Percentiles rank a stretch among this genome's conserved stretches.
Evolutionary conservation across 92 coral and sea anemone genomes (phyloP).

Genomic region (Epizoanthus scotinus): DNA sequence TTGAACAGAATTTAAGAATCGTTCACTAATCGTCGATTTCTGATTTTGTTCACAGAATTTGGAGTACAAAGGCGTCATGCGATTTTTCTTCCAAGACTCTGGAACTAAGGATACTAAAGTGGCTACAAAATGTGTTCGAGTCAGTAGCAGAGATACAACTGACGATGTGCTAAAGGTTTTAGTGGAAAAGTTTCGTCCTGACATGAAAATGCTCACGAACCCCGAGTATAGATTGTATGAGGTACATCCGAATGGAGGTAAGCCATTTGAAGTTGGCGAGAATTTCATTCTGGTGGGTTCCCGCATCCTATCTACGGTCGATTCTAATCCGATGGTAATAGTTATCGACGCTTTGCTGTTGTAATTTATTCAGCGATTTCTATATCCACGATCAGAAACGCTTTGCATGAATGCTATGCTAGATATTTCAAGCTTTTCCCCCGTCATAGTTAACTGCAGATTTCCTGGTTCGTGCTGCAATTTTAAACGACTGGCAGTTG

Average conservation of each 20-base stretch:
- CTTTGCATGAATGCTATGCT: slow-evolving; percentile 19
- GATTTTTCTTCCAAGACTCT: slow-evolving; percentile 98
- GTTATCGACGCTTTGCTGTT: slow-evolving; percentile 15
- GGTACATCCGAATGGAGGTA: slow-evolving; percentile 95
- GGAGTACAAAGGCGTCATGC: slow-evolving; percentile 93
- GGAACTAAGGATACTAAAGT: slow-evolving; percentile 83
- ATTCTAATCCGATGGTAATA: slow-evolving; percentile 9
- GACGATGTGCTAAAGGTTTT: slow-evolving; percentile 86
- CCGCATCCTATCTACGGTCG: slow-evolving; percentile 1
- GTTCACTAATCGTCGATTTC: neutral
- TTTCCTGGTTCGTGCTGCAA: neutral
- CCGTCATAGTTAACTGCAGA: neutral
- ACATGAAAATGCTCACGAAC: slow-evolving; percentile 93
- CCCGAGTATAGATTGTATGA: slow-evolving; percentile 90
- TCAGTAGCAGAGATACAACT: slow-evolving; percentile 81
- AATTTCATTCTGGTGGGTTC: slow-evolving; percentile 15
- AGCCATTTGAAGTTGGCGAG: slow-evolving; percentile 23
- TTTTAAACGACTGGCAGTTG: slow-evolving; percentile 2
- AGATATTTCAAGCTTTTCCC: slow-evolving; percentile 1
- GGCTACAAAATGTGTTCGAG: slow-evolving; percentile 96
- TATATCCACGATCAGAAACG: slow-evolving; percentile 11
- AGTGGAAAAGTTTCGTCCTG: slow-evolving; percentile 97
- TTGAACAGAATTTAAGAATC: neutral
- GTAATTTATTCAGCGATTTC: slow-evolving; percentile 16
- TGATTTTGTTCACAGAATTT: slow-evolving; percentile 67